A percentile compares a stretch with the other conserved stretches of the same genome.
Conservation (phyloP, 2,797 vertebrate genomes). For the Pseudochaenichthys georgianus region DNA sequence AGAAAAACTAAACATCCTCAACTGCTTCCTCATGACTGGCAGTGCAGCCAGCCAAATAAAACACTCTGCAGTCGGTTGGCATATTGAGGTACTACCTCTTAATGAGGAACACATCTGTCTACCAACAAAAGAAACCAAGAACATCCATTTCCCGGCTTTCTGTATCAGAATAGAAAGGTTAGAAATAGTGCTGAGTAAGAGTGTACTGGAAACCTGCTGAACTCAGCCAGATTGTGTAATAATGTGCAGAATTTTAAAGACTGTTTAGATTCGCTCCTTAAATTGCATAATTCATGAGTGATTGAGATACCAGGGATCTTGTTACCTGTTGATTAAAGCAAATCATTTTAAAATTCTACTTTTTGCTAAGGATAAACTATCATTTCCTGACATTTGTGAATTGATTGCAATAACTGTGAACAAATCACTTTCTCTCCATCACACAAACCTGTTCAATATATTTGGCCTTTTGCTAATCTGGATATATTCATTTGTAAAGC, state of each 20-base stretch:
- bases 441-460: no score
- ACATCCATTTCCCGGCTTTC: slow-evolving; percentile 27
- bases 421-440: no score
- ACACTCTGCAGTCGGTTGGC: not conserved
- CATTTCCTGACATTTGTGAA: not conserved
- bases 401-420: no score
- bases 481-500: no score
- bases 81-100: not conserved
- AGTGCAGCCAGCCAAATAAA: not conserved
- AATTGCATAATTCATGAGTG: not conserved
- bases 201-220: not conserved
- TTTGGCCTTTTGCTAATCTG: no score
- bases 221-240: slow-evolving; percentile 3
- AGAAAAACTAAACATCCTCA: not conserved
- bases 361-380: no score
- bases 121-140: slow-evolving; percentile 30
- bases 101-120: slow-evolving; percentile 5
- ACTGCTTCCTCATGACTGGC: slow-evolving; percentile 29
- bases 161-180: not conserved
- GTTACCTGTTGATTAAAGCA: not conserved
- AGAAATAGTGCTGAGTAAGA: slow-evolving; percentile 6
- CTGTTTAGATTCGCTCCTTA: not conserved
- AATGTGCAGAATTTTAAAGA: not conserved
- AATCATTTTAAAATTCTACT: not conserved
- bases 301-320: not conserved